phyloP scores from a whole-genome alignment of 2,797 vertebrate genomes.

The Enteromius thamalakanensis region DNA sequence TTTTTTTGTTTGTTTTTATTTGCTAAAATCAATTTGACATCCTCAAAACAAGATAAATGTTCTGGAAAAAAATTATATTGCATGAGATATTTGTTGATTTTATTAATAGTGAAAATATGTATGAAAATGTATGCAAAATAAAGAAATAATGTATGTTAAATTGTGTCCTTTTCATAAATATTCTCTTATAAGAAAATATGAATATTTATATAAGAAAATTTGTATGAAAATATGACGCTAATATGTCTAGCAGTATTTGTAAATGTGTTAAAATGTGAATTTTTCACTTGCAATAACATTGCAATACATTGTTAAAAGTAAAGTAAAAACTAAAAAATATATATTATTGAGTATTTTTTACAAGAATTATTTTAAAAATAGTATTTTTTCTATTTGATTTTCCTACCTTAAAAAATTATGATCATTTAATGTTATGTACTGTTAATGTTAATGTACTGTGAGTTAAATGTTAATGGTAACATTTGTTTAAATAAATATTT shows the following conservation, averaged over 20 bases:
- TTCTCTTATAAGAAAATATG: too few relatives aligned
- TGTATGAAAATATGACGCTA: not conserved
- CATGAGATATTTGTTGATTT: not conserved
- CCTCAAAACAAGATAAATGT: not conserved
- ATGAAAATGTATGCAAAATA: too few relatives aligned
- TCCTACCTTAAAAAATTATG: too few relatives aligned
- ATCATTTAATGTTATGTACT: not conserved
- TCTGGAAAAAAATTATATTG: not conserved
- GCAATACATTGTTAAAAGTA: not conserved
- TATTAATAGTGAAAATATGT: too few relatives aligned
- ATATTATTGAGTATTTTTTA: not conserved
- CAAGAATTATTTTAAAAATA: too few relatives aligned
- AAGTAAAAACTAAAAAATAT: not conserved
- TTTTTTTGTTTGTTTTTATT: not conserved
- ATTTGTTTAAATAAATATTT: not conserved
- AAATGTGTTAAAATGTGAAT: not conserved
- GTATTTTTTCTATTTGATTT: too few relatives aligned
- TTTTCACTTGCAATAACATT: not conserved
- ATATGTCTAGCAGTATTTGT: not conserved
- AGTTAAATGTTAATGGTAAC: not conserved
- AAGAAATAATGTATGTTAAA: too few relatives aligned
- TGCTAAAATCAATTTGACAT: not conserved
- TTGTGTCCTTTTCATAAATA: too few relatives aligned
- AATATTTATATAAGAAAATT: too few relatives aligned
- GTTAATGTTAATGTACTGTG: not conserved